Base-by-base conservation (phyloP, 2,888 invertebrate species). In the Oxyscelio sp. region DNA sequence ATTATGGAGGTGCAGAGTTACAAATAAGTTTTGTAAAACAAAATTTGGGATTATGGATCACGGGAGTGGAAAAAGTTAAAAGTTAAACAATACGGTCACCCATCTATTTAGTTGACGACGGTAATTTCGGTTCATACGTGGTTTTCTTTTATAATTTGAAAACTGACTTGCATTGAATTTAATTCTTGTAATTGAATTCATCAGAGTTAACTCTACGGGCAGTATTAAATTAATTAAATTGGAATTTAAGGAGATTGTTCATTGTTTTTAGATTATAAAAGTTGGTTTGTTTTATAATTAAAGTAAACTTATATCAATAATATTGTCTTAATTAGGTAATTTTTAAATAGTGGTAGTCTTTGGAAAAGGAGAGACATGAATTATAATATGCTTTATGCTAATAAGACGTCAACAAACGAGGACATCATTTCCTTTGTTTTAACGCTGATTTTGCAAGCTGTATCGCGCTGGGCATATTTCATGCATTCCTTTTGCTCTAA, bases 401-500 rank as follows among this genome's bases (percentile, higher is more conserved):
- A 70, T 70, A 70, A 70, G 70, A 56, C 45, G 40, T 19, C 45
- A 45, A 70, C 70, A 68, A 58, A 70, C 58, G 70, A 58, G 70
- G 70, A 70, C 58, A 70, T 58, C 70, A 56, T 31, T 58, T 21
- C 48, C 58, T 45, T 58, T 70, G 58, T 58, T 70, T 58, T 58
- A 58, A 45, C 70, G 70, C 58, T 70, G 70, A 70, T 70, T 70
- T 70, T 45, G 70, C 70, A 45, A 17, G 58, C 56, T 70, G 45
- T 48, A 52, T 70, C 31, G 31, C 54, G 58, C 54, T 54, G 56
- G 31, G 40, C 15, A 56, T 45, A 70, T 56, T 70, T 70, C 45
- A 45, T n/a, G 58, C 58, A 70, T 58, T 45, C 45, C 22, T 58
- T 21, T 45, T 45, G 45, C 70, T 31, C 70, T 27, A 58, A 70